Evolutionary conservation across 2,797 vertebrate species (phyloP).

Genomic region (Phrynocephalus guinanensis): DNA sequence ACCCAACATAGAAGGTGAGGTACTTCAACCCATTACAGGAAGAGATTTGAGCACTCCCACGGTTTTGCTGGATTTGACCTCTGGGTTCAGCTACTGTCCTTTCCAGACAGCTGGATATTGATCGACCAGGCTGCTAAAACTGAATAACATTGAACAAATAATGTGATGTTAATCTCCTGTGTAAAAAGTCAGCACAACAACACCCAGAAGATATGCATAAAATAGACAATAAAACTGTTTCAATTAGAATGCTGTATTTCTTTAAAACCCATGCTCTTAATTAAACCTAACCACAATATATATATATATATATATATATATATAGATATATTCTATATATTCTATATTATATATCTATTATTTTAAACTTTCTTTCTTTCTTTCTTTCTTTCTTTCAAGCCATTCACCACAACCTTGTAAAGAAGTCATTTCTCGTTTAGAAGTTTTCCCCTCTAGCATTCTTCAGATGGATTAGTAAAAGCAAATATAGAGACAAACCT

Average conservation of each 20-base stretch:
- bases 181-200: slow-evolving; percentile 13
- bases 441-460: slow-evolving; percentile 59
- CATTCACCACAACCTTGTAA: neutral
- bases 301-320: neutral
- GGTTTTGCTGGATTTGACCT: neutral
- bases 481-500: slow-evolving; percentile 65
- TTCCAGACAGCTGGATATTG: neutral
- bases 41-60: neutral
- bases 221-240: slow-evolving; percentile 18
- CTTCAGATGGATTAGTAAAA: slow-evolving; percentile 70
- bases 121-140: slow-evolving; percentile 26
- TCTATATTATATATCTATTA: no score
- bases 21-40: neutral
- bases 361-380: neutral
- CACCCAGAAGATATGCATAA: neutral
- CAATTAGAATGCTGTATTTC: neutral
- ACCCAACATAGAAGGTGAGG: neutral
- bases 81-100: neutral
- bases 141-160: slow-evolving; percentile 1
- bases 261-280: slow-evolving; percentile 33
- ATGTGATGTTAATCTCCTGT: slow-evolving; percentile 6
- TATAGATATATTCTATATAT: no score
- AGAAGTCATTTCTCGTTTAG: slow-evolving; percentile 66
- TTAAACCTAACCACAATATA: slow-evolving; percentile 47
- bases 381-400: neutral